Conservation (phyloP, 1,140 invertebrate genomes). For the Anastrepha ludens region DNA sequence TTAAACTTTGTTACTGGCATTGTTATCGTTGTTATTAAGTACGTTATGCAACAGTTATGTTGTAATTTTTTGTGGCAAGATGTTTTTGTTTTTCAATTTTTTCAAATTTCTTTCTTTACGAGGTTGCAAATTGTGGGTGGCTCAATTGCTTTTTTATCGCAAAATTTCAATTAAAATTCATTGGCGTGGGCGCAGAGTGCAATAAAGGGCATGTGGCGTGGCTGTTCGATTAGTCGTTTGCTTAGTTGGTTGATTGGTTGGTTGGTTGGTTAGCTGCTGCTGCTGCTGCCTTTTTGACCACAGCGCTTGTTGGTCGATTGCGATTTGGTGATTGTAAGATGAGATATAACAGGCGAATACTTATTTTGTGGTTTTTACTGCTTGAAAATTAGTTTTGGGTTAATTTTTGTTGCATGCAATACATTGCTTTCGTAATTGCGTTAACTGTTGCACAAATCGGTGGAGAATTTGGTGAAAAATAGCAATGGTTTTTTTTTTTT, state of each 20-base stretch:
- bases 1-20: neutral
- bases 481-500: no score
- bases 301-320: constrained; percentile 16
- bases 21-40: constrained; percentile 30
- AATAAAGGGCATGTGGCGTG: constrained; percentile 17
- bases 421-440: neutral
- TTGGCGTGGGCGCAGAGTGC: constrained; percentile 14
- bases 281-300: neutral
- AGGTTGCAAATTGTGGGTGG: constrained; percentile 34
- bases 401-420: neutral
- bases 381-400: neutral
- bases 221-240: constrained; percentile 21
- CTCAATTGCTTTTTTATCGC: constrained; percentile 44
- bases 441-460: constrained; percentile 23
- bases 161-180: constrained; percentile 52
- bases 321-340: neutral
- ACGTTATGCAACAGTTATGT: constrained; percentile 4
- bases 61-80: neutral
- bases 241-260: neutral
- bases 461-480: neutral
- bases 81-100: neutral
- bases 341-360: neutral
- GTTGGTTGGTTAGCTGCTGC: neutral
- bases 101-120: neutral
- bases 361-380: constrained; percentile 36